Conservation (phyloP, 2,113 vertebrate species). For the Rana temporaria region DNA sequence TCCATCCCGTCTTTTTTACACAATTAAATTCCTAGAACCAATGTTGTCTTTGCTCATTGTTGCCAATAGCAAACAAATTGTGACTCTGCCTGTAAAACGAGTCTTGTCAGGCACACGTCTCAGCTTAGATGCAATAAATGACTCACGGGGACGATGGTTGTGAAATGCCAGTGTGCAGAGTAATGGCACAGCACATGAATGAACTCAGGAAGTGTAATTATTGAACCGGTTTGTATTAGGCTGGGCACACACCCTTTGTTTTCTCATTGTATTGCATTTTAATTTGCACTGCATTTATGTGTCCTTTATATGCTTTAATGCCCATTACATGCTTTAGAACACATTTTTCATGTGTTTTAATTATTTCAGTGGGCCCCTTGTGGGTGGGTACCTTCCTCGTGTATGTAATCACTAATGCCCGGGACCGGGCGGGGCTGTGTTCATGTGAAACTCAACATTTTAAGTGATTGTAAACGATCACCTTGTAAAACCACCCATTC, state of each 20-base stretch:
- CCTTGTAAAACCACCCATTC: too few species aligned
- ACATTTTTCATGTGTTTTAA: neutral
- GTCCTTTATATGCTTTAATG: too few species aligned
- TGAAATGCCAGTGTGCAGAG: constrained; percentile 4
- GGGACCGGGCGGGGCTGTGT: too few species aligned
- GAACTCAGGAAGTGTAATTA: neutral
- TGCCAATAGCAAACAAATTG: constrained; percentile 23
- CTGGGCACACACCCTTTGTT: too few species aligned
- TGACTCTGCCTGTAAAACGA: constrained; percentile 19
- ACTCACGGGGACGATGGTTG: neutral
- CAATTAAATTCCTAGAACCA: neutral
- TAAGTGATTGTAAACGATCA: too few species aligned
- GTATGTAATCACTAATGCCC: too few species aligned
- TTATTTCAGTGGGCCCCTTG: too few species aligned
- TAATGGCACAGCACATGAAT: constrained; percentile 1
- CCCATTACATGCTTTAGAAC: neutral
- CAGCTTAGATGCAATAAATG: constrained; percentile 20
- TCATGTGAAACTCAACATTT: too few species aligned
- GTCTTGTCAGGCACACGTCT: constrained; percentile 17
- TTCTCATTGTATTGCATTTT: too few species aligned
- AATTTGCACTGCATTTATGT: neutral
- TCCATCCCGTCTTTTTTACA: neutral
- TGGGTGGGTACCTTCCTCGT: too few species aligned
- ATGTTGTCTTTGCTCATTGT: constrained; percentile 5
- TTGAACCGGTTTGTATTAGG: neutral